Conservation (phyloP, 2,888 invertebrate genomes). For the Eristalinus sepulchralis region DNA sequence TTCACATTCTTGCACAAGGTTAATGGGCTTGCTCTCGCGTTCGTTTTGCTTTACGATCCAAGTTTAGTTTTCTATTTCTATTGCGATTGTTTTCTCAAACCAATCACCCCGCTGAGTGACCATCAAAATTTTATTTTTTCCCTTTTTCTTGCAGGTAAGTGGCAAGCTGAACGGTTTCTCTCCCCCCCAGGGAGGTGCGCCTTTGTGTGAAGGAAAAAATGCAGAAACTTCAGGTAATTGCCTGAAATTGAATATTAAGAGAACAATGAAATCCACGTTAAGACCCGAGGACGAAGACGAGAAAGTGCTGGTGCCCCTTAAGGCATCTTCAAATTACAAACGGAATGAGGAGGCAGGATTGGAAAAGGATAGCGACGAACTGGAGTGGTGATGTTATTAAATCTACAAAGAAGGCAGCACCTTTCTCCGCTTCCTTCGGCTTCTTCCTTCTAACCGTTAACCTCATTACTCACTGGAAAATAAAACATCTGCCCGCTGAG, state of each 20-base stretch:
- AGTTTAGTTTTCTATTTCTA: constrained; percentile 34
- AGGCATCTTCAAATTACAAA: constrained; percentile 32
- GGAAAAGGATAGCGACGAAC: constrained; percentile 20
- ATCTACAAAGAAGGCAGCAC: constrained; percentile 17
- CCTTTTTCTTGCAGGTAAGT: constrained; percentile 53
- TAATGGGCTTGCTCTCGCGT: constrained; percentile 43
- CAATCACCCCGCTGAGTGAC: constrained; percentile 33
- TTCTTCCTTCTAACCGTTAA: constrained; percentile 4
- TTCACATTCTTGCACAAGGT: constrained; percentile 16
- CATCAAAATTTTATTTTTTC: constrained; percentile 25
- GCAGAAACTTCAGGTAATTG: constrained; percentile 51
- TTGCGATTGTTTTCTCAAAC: constrained; percentile 1
- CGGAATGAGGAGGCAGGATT: not conserved
- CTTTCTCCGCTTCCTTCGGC: not conserved
- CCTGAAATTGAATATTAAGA: constrained; percentile 50
- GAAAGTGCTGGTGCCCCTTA: not conserved
- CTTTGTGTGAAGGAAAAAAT: not conserved
- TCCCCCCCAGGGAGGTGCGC: not conserved
- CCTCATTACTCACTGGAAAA: constrained; percentile 16
- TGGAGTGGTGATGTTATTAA: constrained; percentile 35
- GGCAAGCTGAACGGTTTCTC: constrained; percentile 42
- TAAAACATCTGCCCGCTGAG: not conserved
- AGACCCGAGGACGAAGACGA: constrained; percentile 1
- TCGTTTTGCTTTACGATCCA: constrained; percentile 17
- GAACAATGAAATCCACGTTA: constrained; percentile 44